These are phyloP conservation scores for Liopterus haemorrhoidalis DNA, from an alignment of 2,888 invertebrate species.

Conservation along the genomic window DNA sequence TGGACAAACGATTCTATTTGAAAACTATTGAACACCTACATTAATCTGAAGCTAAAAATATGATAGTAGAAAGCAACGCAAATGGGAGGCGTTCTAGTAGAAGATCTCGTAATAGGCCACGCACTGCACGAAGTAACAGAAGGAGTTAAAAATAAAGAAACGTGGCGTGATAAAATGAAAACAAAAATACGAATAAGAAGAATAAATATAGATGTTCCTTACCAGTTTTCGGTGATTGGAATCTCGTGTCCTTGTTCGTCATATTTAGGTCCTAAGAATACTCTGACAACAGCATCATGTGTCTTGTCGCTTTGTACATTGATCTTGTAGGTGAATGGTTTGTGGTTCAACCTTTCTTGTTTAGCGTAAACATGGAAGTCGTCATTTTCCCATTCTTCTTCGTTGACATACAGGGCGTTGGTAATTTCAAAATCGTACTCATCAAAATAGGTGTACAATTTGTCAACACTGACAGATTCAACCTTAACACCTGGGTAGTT, in stretches of 20 bases:
- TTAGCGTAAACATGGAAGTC: slow-evolving; percentile 52
- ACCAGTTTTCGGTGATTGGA: slow-evolving; percentile 51
- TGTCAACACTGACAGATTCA: slow-evolving; percentile 58
- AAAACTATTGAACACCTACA: no score
- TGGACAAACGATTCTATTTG: no score
- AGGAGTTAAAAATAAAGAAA: no score
- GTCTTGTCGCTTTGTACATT: slow-evolving; percentile 55
- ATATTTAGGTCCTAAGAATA: slow-evolving; percentile 66
- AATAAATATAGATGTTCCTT: no score
- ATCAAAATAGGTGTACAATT: slow-evolving; percentile 65
- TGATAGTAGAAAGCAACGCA: no score
- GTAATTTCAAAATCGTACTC: slow-evolving; percentile 57
- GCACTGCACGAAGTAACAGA: no score
- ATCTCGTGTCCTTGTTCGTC: slow-evolving; percentile 52
- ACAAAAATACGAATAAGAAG: no score
- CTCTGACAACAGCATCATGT: slow-evolving; percentile 54
- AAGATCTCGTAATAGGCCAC: no score
- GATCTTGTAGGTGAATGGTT: slow-evolving; percentile 58
- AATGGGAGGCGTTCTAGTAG: no score
- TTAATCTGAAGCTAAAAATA: no score
- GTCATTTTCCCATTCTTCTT: slow-evolving; percentile 47
- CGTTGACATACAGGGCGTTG: slow-evolving; percentile 47
- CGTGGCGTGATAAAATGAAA: no score
- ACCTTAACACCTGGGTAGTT: slow-evolving; percentile 56
- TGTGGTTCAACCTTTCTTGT: slow-evolving; percentile 66